Evolutionary conservation across 2,113 vertebrate species (phyloP), one percentile per base, ranked within the genome.

Genomic region (Tor tambroides): DNA sequence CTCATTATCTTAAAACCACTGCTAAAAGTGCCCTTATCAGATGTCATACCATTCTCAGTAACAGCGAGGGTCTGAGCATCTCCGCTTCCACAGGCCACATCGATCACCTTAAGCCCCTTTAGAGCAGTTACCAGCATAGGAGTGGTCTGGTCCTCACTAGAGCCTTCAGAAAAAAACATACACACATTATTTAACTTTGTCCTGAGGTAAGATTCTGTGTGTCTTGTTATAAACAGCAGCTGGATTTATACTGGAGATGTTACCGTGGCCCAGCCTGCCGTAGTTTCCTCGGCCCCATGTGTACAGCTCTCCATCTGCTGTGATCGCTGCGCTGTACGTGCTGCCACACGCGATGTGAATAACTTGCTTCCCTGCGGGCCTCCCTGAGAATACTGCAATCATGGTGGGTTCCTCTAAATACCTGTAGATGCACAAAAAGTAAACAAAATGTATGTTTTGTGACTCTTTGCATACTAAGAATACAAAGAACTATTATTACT

Each of bases 201-300:
- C 69, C 26, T 28, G 8, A 35, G 5, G 8, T 35, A 35, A 59
- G 17, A 79, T 12, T 35, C 28, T 21, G 32, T 12, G 28, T 11
- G 17, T 54, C 17, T 30, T 23, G 67, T 7, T 49, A 76, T n/a
- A 77, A 77, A 77, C 74, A 77, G 74, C 35, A 41, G 6, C 12
- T 9, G 10, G 12, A 19, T 23, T 43, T 28, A 19, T 14, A 54
- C 43, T 23, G 30, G 4, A 43, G 43, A 46, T 61, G n/a, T 86
- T 94, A 99, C 98, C 98, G 2, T 99, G 98, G 43, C 98, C 98
- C 61, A 99, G 95, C 0, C 98, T 96, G 83, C 98, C 98, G 0
- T 99, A 99, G 95, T 99, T 99, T 43, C 98, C 98, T 30, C 98
- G 91, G 69, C 98, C 98, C 98, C 98, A 98, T 0, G 98, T 99